phyloP scores from a whole-genome alignment of 2,888 invertebrate genomes.

The Harpagoxenus sublaevis region DNA sequence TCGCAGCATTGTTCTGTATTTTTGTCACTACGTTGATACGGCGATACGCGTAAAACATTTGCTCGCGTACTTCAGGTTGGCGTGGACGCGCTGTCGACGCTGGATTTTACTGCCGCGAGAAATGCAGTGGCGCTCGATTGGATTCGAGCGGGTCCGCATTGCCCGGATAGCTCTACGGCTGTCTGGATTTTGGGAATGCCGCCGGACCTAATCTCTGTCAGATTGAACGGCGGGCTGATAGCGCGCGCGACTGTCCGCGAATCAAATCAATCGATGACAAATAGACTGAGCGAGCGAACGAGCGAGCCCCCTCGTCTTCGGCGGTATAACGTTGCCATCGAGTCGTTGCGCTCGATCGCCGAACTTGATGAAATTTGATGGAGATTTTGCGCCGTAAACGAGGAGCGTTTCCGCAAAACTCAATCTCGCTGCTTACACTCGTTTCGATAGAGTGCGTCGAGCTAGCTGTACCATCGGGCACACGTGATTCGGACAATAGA shows the following conservation, averaged over 20 bases:
- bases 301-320: slow-evolving; percentile 24
- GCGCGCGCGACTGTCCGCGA: slow-evolving; percentile 40
- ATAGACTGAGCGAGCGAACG: slow-evolving; percentile 42
- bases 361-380: slow-evolving; percentile 53
- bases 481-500: slow-evolving; percentile 41
- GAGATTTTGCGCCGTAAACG: slow-evolving; percentile 49
- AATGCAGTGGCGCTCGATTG: slow-evolving; percentile 87
- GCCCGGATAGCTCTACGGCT: slow-evolving; percentile 79
- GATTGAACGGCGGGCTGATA: slow-evolving; percentile 70
- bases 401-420: slow-evolving; percentile 52
- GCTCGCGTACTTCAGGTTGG: slow-evolving; percentile 84
- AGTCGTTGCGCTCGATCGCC: slow-evolving; percentile 42
- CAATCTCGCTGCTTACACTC: slow-evolving; percentile 56
- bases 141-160: slow-evolving; percentile 79
- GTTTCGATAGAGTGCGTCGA: slow-evolving; percentile 40
- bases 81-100: slow-evolving; percentile 87
- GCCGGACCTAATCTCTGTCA: slow-evolving; percentile 80
- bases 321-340: slow-evolving; percentile 36
- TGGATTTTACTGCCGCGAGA: slow-evolving; percentile 87
- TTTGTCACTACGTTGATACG: background rate
- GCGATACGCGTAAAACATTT: slow-evolving; percentile 43
- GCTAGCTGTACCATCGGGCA: slow-evolving; percentile 18
- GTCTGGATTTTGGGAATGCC: slow-evolving; percentile 85
- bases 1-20: background rate
- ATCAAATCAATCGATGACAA: slow-evolving; percentile 58